These are phyloP conservation scores for Phaonia tiefii DNA, from an alignment of 2,888 invertebrate species.

Conservation along the genomic window DNA sequence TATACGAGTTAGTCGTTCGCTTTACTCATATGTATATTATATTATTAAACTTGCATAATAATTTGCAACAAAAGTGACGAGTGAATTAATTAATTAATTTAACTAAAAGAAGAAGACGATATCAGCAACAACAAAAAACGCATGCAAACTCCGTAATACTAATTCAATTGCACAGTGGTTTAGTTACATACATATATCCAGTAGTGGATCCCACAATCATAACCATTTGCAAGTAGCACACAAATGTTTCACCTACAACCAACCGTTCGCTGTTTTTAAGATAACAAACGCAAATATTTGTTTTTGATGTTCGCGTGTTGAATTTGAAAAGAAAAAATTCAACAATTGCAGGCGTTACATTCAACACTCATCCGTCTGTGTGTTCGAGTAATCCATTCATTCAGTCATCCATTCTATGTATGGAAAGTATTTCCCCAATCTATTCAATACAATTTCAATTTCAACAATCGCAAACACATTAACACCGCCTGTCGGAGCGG, in stretches of 20 bases:
- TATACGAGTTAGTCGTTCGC: too few relatives aligned
- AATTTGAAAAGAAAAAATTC: slow-evolving; percentile 17
- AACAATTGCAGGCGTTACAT: slow-evolving; percentile 37
- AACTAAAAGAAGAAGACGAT: too few relatives aligned
- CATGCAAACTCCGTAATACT: background rate
- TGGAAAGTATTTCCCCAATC: slow-evolving; percentile 60
- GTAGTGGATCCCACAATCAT: too few relatives aligned
- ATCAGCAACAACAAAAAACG: background rate
- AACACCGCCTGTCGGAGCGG: background rate
- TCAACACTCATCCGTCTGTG: slow-evolving; percentile 2
- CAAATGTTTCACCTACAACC: too few relatives aligned
- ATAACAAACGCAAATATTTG: slow-evolving; percentile 1
- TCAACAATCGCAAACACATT: slow-evolving; percentile 20
- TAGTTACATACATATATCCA: background rate
- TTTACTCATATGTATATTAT: too few relatives aligned
- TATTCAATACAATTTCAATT: slow-evolving; percentile 44
- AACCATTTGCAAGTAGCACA: too few relatives aligned
- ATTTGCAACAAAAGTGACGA: background rate
- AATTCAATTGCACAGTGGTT: background rate
- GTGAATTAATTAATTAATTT: background rate
- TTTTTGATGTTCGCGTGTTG: slow-evolving; percentile 49
- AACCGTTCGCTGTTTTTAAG: too few relatives aligned
- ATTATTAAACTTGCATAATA: background rate
- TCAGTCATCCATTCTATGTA: slow-evolving; percentile 14
- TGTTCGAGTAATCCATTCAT: too few relatives aligned